phyloP scores from a whole-genome alignment of 2,113 vertebrate species.

The Sakesphorus luctuosus region DNA sequence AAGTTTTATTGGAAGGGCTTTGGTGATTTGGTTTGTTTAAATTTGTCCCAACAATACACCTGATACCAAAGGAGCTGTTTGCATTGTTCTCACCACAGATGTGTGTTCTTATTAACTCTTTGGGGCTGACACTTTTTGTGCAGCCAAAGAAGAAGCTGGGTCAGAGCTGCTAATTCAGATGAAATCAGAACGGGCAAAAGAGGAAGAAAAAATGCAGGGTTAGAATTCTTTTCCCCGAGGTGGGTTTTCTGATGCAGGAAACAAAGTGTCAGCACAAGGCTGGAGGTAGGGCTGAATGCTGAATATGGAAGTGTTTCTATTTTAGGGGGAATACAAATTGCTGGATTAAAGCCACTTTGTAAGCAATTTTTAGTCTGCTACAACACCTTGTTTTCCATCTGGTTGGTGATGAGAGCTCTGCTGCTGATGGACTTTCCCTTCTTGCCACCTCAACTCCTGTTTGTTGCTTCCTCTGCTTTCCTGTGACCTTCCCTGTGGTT shows the following conservation, averaged over 20 bases:
- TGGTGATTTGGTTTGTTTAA: background rate
- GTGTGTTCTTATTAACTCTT: background rate
- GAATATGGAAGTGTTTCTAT: background rate
- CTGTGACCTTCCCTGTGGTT: fast-evolving
- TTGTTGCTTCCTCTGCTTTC: background rate
- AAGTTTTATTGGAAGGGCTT: background rate
- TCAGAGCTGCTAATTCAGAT: background rate
- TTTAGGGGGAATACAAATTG: background rate
- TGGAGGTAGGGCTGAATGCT: background rate
- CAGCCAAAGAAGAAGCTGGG: background rate
- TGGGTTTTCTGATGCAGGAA: background rate
- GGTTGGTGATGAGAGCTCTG: background rate
- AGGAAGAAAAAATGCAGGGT: background rate
- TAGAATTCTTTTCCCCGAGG: background rate
- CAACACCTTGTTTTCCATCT: background rate
- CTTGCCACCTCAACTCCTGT: background rate
- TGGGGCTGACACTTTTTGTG: background rate
- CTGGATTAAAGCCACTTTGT: background rate
- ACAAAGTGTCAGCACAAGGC: background rate
- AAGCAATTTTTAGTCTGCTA: background rate
- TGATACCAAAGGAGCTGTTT: background rate
- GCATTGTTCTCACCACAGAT: background rate
- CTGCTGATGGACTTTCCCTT: background rate
- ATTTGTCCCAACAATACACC: background rate
- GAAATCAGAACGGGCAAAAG: background rate